These are phyloP conservation scores for Mythimna impura DNA, from an alignment of 2,888 invertebrate species.

Conservation along the genomic window DNA sequence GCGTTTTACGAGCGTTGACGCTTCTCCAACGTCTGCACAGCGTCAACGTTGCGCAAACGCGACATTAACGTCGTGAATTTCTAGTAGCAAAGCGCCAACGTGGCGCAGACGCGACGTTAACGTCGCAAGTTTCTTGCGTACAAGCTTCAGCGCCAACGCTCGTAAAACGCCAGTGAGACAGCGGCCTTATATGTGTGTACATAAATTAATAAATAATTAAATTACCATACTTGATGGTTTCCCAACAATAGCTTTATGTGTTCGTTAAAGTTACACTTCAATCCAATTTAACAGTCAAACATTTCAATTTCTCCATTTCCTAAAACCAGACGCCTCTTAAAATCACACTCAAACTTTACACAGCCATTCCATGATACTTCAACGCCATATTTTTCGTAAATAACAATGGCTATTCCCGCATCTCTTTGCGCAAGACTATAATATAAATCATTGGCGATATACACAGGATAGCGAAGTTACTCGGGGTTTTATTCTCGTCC, in stretches of 20 bases:
- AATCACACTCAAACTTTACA: constrained; percentile 27
- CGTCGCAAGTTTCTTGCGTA: too few relatives aligned
- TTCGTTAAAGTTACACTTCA: constrained; percentile 6
- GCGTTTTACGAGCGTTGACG: too few relatives aligned
- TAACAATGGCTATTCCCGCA: constrained; percentile 59
- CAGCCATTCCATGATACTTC: constrained; percentile 11
- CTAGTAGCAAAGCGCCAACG: too few relatives aligned
- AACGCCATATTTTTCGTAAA: constrained; percentile 36
- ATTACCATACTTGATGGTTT: background rate
- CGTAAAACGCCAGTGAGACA: too few relatives aligned
- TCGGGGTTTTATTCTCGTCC: constrained; percentile 67
- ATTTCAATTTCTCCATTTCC: background rate
- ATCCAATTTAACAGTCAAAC: constrained; percentile 14
- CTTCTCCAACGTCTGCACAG: too few relatives aligned
- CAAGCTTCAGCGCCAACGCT: too few relatives aligned
- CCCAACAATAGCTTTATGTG: background rate
- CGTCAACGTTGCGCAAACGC: too few relatives aligned
- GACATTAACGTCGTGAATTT: too few relatives aligned
- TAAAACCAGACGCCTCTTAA: constrained; percentile 9
- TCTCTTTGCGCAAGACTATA: constrained; percentile 62
- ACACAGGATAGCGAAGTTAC: constrained; percentile 61
- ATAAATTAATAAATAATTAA: too few relatives aligned
- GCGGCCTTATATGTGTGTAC: too few relatives aligned
- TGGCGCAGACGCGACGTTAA: too few relatives aligned
- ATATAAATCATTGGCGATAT: constrained; percentile 72